Percentiles rank a stretch among this genome's conserved stretches.
Conservation (phyloP, 2,113 vertebrate species). For the Urocolius indicus region DNA sequence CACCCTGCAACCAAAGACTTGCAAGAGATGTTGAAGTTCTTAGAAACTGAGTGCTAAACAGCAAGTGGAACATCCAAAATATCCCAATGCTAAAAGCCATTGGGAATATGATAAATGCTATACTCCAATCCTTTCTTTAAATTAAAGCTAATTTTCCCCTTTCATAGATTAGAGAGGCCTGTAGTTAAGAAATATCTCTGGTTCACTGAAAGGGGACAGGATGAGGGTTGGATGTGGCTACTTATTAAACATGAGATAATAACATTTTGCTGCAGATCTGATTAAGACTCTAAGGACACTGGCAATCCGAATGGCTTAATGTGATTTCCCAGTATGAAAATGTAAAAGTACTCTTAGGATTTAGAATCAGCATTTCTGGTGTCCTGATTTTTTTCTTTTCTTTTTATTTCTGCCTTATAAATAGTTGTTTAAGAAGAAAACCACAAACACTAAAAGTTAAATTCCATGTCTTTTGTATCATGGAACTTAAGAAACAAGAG, state of each 20-base stretch:
- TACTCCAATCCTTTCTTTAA: neutral
- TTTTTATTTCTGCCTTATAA: neutral
- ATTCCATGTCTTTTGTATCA: neutral
- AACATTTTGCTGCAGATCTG: slow-evolving; percentile 24
- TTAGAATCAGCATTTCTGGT: neutral
- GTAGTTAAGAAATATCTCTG: neutral
- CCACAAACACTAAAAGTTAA: neutral
- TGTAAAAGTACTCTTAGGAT: neutral
- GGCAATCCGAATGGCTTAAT: slow-evolving; percentile 11
- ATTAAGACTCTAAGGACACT: slow-evolving; percentile 4
- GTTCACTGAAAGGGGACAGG: neutral
- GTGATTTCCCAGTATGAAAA: slow-evolving; percentile 32
- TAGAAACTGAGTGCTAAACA: neutral
- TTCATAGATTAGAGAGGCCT: neutral
- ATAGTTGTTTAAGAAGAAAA: neutral
- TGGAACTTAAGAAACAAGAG: neutral
- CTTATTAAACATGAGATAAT: slow-evolving; percentile 11
- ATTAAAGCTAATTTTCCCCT: neutral
- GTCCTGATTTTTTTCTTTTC: neutral
- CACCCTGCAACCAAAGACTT: neutral
- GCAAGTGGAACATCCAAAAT: neutral
- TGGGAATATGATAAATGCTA: neutral
- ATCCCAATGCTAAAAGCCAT: neutral
- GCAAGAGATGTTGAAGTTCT: neutral
- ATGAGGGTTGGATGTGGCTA: neutral